Percentiles rank a stretch among this genome's conserved stretches.
Evolutionary conservation across 2,888 invertebrate species (phyloP).

Genomic region (Nebria salina): DNA sequence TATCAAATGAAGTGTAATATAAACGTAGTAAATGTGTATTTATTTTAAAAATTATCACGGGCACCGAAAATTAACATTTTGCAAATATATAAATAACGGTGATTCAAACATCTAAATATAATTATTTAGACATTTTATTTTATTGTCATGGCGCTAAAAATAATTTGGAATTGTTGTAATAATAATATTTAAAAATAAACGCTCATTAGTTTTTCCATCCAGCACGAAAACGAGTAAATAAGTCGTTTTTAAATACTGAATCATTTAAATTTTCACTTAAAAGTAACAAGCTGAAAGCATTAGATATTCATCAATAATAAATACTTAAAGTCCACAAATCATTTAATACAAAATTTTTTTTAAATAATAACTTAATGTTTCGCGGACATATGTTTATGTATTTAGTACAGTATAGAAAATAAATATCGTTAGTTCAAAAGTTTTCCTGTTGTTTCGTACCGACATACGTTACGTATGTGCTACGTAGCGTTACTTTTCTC

Average conservation of each 20-base stretch:
- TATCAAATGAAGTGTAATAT: conserved; percentile 26
- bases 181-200: no score
- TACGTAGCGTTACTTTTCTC: no score
- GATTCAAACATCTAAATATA: background rate
- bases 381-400: background rate
- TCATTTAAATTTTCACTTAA: no score
- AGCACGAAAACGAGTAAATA: no score
- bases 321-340: no score
- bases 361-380: no score
- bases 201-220: no score
- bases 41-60: background rate
- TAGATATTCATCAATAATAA: no score
- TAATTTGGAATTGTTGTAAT: background rate
- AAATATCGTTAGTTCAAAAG: background rate
- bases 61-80: background rate
- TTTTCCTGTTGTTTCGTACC: background rate
- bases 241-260: no score
- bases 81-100: background rate
- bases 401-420: background rate
- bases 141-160: background rate
- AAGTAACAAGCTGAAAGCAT: no score
- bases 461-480: background rate
- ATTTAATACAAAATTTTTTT: no score
- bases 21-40: background rate
- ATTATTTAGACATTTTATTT: background rate